These are phyloP conservation scores for Sebastes flavidus DNA, from an alignment of 2,797 vertebrate genomes.

Conservation along the genomic window DNA sequence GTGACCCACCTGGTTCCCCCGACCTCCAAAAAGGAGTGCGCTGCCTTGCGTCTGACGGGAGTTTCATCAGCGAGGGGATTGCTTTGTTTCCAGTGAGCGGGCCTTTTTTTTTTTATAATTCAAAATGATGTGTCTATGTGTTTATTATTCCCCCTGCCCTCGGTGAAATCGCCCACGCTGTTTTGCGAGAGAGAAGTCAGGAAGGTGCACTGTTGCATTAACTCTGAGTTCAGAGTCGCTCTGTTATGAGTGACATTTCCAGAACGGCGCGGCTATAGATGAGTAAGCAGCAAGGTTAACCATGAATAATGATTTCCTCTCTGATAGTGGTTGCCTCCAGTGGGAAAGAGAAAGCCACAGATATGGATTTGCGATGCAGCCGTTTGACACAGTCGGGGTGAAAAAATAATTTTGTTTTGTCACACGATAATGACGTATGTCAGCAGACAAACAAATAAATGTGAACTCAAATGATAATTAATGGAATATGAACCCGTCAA, in stretches of 20 bases:
- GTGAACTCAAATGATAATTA: background rate
- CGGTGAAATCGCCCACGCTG: constrained; percentile 30
- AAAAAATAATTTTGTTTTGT: background rate
- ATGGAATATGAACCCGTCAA: background rate
- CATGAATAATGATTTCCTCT: constrained; percentile 48
- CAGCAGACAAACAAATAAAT: background rate
- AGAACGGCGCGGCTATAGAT: constrained; percentile 14
- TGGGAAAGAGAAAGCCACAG: constrained; percentile 10
- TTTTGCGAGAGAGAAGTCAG: constrained; percentile 11
- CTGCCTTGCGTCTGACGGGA: background rate
- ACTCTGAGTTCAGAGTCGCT: constrained; percentile 15
- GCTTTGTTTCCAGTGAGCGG: constrained; percentile 18
- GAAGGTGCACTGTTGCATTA: constrained; percentile 30
- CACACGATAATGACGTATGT: background rate
- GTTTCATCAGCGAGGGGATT: constrained; percentile 31
- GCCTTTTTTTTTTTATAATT: background rate
- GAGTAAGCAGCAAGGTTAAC: constrained; percentile 54
- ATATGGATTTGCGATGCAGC: background rate
- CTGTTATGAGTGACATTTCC: constrained; percentile 49
- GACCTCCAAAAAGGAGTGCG: constrained; percentile 14
- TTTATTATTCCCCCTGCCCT: constrained; percentile 27
- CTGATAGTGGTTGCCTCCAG: constrained; percentile 21
- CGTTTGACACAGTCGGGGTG: background rate
- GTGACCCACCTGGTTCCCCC: background rate
- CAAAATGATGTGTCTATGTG: background rate